Percentiles rank a stretch among this genome's conserved stretches.
Evolutionary conservation across 2,797 vertebrate species (phyloP).

Genomic region (Lemur catta): DNA sequence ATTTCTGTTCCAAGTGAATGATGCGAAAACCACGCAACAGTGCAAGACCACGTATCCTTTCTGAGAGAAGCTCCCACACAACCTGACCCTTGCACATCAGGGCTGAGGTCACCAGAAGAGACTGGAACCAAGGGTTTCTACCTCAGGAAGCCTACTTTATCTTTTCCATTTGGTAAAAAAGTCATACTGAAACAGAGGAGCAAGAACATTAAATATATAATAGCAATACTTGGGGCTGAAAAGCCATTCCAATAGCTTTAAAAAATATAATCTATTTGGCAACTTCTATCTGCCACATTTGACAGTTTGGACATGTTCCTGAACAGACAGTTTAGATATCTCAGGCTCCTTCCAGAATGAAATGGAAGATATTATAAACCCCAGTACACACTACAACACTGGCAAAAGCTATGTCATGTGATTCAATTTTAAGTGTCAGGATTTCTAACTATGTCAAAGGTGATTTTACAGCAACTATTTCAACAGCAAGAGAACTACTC

Average conservation of each 20-base stretch:
- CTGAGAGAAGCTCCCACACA: not conserved
- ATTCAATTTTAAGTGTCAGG: not conserved
- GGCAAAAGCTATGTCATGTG: not conserved
- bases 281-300: not conserved
- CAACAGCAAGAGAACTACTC: not conserved
- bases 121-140: not conserved
- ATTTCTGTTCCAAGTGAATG: not conserved
- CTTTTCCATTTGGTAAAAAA: not conserved
- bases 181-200: not conserved
- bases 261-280: not conserved
- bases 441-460: slow-evolving; percentile 22
- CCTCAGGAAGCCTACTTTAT: not conserved
- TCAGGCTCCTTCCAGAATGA: not conserved
- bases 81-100: not conserved
- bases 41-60: not conserved
- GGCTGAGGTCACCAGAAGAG: not conserved
- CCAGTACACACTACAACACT: not conserved
- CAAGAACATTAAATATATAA: not conserved
- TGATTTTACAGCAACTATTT: not conserved
- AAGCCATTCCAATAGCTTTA: not conserved
- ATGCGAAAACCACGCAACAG: not conserved
- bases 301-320: not conserved
- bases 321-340: not conserved
- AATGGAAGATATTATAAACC: not conserved
- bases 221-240: not conserved